Percentiles rank a stretch among this genome's conserved stretches.
phyloP scores from a whole-genome alignment of 2,888 invertebrate species.

The Plebejus melissa region DNA sequence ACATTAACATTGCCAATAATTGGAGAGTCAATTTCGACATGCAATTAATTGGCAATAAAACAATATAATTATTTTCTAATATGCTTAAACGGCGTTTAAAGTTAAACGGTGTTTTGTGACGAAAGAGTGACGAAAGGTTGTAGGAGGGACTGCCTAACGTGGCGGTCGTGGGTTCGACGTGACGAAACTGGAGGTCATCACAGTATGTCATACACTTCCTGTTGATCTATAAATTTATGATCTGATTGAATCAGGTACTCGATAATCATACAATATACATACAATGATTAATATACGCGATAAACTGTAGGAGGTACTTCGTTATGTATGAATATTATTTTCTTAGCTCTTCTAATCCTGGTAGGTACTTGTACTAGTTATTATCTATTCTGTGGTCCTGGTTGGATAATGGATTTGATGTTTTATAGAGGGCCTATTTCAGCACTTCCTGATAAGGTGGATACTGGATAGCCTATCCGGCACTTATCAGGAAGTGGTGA shows the following conservation, averaged over 20 bases:
- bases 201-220: neutral
- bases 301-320: neutral
- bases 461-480: too few species aligned
- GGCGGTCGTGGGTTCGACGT: constrained; percentile 40
- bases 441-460: too few species aligned
- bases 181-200: constrained; percentile 36
- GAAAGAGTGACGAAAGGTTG: constrained; percentile 19
- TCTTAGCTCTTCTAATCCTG: too few species aligned
- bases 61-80: constrained; percentile 14
- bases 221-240: constrained; percentile 13
- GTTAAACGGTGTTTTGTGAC: constrained; percentile 15
- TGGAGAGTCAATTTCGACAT: neutral
- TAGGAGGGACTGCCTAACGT: constrained; percentile 39
- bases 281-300: neutral
- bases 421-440: too few species aligned
- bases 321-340: neutral
- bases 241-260: neutral
- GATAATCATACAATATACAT: neutral
- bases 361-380: too few species aligned
- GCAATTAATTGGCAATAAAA: neutral
- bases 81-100: constrained; percentile 17
- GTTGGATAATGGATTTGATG: too few species aligned
- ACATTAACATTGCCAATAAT: neutral
- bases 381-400: too few species aligned
- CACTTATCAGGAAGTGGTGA: too few species aligned